Percentiles rank a stretch among this genome's conserved stretches.
phyloP scores from a whole-genome alignment of 2,888 invertebrate species.

The Helobdella robusta region DNA sequence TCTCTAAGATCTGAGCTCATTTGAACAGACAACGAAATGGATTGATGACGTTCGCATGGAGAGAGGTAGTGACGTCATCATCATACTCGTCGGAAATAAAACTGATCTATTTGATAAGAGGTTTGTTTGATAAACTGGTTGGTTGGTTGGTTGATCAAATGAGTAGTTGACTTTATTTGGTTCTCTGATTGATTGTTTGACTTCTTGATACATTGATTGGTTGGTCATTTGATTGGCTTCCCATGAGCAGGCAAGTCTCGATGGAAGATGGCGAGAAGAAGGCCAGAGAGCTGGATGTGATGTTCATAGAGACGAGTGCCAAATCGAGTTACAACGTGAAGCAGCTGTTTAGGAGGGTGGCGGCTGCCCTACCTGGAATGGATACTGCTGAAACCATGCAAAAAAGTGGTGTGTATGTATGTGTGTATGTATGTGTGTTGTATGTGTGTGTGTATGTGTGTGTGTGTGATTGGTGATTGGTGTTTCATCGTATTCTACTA shows the following conservation, averaged over 20 bases:
- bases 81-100: conserved; percentile 97
- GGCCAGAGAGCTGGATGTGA: conserved; percentile 96
- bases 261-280: conserved; percentile 96
- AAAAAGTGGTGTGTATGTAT: conserved; percentile 47
- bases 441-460: too few species aligned
- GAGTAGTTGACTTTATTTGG: too few species aligned
- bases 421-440: too few species aligned
- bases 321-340: conserved; percentile 99
- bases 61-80: conserved; percentile 95
- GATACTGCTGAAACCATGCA: conserved; percentile 55
- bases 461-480: too few species aligned
- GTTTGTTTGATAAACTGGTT: too few species aligned
- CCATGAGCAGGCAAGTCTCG: conserved; percentile 59
- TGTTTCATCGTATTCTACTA: neutral
- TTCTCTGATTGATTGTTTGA: too few species aligned
- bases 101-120: conserved; percentile 96
- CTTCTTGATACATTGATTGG: too few species aligned
- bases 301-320: conserved; percentile 99
- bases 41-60: conserved; percentile 99
- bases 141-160: too few species aligned
- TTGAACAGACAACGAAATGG: conserved; percentile 99
- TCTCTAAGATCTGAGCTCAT: conserved; percentile 63
- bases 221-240: too few species aligned
- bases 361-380: conserved; percentile 96
- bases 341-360: conserved; percentile 81